Percentiles rank a stretch among this genome's conserved stretches.
phyloP scores from a whole-genome alignment of 2,113 vertebrate genomes.

The Verasper variegatus region DNA sequence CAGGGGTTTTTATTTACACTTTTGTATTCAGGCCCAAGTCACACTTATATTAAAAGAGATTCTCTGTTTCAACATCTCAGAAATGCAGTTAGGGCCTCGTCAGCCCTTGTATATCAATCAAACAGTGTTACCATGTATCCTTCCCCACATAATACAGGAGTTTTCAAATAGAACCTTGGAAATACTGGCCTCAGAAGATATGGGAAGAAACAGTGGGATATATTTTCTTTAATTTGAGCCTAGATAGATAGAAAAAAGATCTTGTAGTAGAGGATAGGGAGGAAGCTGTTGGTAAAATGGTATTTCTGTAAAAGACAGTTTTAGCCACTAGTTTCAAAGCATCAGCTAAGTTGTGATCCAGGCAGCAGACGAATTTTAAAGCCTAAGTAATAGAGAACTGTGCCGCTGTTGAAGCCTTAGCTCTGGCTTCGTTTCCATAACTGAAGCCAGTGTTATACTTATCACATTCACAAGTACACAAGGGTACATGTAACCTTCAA shows the following conservation, averaged over 20 bases:
- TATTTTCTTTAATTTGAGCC: constrained; percentile 55
- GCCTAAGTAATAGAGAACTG: neutral
- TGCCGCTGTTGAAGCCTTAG: constrained; percentile 14
- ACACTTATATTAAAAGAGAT: neutral
- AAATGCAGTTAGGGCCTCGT: constrained; percentile 12
- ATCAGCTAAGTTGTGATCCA: constrained; percentile 10
- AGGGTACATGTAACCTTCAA: neutral
- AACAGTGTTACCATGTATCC: constrained; percentile 33
- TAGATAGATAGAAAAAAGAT: constrained; percentile 37
- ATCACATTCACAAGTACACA: neutral
- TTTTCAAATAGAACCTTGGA: constrained; percentile 59
- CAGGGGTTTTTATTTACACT: constrained; percentile 3
- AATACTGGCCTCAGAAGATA: constrained; percentile 42
- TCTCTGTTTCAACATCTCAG: constrained; percentile 9
- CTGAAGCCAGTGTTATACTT: neutral
- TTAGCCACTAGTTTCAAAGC: constrained; percentile 36
- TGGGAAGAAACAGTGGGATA: constrained; percentile 35
- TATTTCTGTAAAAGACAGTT: constrained; percentile 51
- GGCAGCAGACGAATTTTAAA: constrained; percentile 24
- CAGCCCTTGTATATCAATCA: constrained; percentile 48
- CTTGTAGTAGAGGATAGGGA: constrained; percentile 46
- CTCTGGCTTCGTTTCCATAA: constrained; percentile 11
- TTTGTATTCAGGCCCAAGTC: constrained; percentile 4
- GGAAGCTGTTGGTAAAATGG: constrained; percentile 36
- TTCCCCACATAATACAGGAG: constrained; percentile 51